Evolutionary conservation across 2,113 vertebrate genomes (phyloP).

Genomic region (Xerus inauris): DNA sequence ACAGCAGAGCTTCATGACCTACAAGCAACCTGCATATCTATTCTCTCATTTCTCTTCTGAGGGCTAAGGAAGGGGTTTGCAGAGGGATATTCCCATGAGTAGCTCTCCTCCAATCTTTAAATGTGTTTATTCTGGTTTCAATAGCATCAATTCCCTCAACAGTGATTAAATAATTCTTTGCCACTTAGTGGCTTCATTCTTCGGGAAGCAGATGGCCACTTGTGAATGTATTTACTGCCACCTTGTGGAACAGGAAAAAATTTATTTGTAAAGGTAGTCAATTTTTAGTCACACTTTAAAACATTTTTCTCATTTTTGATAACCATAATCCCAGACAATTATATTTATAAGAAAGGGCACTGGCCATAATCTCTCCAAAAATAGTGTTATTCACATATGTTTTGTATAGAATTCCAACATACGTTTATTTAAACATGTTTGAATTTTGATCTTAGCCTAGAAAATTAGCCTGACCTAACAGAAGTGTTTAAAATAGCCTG

Average conservation of each 20-base stretch:
- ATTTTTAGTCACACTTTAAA: accelerated
- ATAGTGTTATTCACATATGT: conserved; percentile 59
- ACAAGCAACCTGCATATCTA: background rate
- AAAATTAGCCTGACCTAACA: conserved; percentile 55
- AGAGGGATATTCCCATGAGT: background rate
- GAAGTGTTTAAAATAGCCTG: conserved; percentile 46
- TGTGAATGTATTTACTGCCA: conserved; percentile 67
- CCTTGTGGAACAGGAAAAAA: conserved; percentile 72
- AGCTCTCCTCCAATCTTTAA: background rate
- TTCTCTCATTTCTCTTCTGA: background rate
- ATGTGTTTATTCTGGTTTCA: background rate
- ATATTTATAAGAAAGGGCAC: conserved; percentile 78
- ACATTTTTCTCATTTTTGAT: too few species aligned
- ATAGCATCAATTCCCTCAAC: background rate
- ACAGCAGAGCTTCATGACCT: background rate
- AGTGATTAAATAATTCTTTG: background rate
- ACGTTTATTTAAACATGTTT: conserved; percentile 47
- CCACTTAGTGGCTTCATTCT: background rate
- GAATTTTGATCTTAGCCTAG: conserved; percentile 59
- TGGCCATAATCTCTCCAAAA: conserved; percentile 56
- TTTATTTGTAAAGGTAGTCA: background rate
- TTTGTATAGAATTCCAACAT: conserved; percentile 41
- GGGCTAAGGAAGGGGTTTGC: background rate
- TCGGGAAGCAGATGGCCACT: background rate
- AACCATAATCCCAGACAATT: conserved; percentile 76